Conservation (phyloP, 2,113 vertebrate genomes). For the Malaclemys terrapin region DNA sequence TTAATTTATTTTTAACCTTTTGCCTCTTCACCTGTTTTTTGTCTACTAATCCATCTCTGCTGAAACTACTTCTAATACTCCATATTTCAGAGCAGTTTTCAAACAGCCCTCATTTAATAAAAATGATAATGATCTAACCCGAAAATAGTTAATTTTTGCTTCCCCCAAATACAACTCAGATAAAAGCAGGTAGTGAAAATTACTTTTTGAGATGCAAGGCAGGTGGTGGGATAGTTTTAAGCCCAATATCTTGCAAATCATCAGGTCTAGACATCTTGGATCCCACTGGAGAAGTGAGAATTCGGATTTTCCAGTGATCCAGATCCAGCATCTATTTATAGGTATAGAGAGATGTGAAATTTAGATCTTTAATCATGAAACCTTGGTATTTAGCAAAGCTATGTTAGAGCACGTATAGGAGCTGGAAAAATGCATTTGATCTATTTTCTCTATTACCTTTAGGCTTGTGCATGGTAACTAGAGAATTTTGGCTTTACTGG, state of each 20-base stretch:
- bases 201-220: background rate
- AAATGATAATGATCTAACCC: background rate
- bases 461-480: background rate
- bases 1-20: slow-evolving; percentile 1
- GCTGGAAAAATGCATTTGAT: background rate
- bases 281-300: background rate
- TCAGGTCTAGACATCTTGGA: background rate
- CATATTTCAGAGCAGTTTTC: slow-evolving; percentile 5
- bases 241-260: background rate
- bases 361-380: background rate
- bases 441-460: background rate
- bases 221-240: background rate
- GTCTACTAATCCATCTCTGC: background rate
- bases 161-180: background rate
- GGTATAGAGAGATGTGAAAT: background rate
- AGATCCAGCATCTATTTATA: background rate
- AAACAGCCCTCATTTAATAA: background rate
- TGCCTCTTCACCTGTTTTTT: background rate
- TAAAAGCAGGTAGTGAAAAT: background rate
- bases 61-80: slow-evolving; percentile 6
- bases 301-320: background rate
- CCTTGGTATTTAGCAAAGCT: background rate
- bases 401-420: background rate
- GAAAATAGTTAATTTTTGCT: background rate
- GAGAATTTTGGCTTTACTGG: background rate